Evolutionary conservation across 2,797 vertebrate genomes (phyloP).

Genomic region (Cossypha caffra): DNA sequence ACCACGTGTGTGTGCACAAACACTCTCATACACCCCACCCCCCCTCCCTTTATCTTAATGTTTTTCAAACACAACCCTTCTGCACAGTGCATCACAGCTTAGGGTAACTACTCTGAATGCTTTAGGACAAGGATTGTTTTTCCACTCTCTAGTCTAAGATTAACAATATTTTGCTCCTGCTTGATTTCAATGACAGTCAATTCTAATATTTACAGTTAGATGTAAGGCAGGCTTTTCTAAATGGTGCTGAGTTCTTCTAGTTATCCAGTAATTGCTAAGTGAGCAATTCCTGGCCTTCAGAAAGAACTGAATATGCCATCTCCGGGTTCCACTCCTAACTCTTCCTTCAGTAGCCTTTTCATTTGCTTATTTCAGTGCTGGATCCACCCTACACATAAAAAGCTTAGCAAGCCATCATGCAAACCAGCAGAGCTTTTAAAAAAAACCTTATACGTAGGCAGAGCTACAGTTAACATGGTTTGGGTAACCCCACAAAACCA

Average conservation of each 20-base stretch:
- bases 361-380: slow-evolving; percentile 23
- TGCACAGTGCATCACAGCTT: not conserved
- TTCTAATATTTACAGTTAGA: not conserved
- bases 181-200: not conserved
- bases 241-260: not conserved
- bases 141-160: not conserved
- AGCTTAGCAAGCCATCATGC: not conserved
- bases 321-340: not conserved
- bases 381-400: slow-evolving; percentile 28
- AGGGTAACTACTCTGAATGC: not conserved
- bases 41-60: not conserved
- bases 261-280: not conserved
- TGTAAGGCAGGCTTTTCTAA: not conserved
- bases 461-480: not conserved
- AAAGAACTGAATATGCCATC: not conserved
- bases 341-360: not conserved
- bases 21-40: not conserved
- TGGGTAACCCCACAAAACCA: not conserved
- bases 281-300: not conserved
- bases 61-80: not conserved
- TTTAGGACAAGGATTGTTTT: not conserved
- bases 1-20: not conserved
- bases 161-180: not conserved
- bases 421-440: not conserved
- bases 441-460: not conserved